Evolutionary conservation across 2,113 vertebrate species (phyloP).

Genomic region (Climacteris rufus): DNA sequence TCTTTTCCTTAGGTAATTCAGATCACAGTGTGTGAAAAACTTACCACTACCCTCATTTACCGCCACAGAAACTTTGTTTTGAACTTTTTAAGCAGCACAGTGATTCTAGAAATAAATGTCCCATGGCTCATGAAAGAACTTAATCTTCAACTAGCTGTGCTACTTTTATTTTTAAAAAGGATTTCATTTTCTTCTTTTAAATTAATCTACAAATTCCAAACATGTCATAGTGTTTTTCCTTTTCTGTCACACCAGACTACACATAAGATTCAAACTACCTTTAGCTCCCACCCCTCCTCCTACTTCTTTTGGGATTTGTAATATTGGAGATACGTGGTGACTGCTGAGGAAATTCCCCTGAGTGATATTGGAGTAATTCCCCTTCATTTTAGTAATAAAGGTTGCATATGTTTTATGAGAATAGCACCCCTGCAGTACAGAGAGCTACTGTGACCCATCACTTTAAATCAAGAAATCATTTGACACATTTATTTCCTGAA

Average conservation of each 20-base stretch:
- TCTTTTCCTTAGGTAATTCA: not conserved
- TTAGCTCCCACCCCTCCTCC: not conserved
- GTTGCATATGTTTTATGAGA: slow-evolving; percentile 62
- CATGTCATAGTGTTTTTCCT: not conserved
- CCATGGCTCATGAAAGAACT: not conserved
- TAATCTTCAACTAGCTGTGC: slow-evolving; percentile 15
- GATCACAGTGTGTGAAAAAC: not conserved
- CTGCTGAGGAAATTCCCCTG: slow-evolving; percentile 50
- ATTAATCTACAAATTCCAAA: not conserved
- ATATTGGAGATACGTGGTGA: slow-evolving; percentile 21
- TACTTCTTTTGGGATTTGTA: slow-evolving; percentile 49
- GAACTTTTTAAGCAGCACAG: not conserved
- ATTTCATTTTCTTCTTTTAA: not conserved
- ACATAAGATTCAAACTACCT: not conserved
- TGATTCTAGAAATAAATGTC: not conserved
- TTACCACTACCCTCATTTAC: not conserved
- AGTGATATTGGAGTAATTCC: slow-evolving; percentile 57
- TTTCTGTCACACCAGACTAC: not conserved
- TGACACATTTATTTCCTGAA: slow-evolving; percentile 69
- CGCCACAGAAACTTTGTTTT: not conserved
- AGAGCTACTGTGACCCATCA: slow-evolving; percentile 67
- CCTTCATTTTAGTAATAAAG: slow-evolving; percentile 58
- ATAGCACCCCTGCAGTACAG: slow-evolving; percentile 54
- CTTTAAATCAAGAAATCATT: slow-evolving; percentile 70
- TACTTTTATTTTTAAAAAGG: slow-evolving; percentile 43